phyloP scores from a whole-genome alignment of 2,888 invertebrate species.

The Augiades crinisus region DNA sequence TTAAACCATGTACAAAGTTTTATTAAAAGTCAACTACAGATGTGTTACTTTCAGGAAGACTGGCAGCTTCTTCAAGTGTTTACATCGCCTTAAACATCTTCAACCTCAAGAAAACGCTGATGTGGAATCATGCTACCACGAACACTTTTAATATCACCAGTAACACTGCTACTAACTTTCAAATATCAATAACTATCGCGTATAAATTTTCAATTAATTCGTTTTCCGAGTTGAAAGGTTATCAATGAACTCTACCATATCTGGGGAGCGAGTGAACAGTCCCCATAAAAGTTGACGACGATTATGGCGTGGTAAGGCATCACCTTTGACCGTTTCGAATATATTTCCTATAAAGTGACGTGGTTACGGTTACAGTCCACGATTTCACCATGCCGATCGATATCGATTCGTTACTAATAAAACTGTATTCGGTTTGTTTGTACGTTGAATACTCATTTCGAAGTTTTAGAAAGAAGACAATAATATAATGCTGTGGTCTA shows the following conservation, averaged over 20 bases:
- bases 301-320: conserved; percentile 31
- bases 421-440: background rate
- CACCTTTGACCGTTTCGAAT: conserved; percentile 9
- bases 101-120: background rate
- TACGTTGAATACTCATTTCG: background rate
- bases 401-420: conserved; percentile 12
- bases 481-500: too few relatives aligned
- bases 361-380: conserved; percentile 37
- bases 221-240: conserved; percentile 17
- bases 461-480: too few relatives aligned
- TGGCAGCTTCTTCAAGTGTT: too few relatives aligned
- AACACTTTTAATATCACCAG: background rate
- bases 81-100: too few relatives aligned
- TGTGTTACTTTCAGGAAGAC: too few relatives aligned
- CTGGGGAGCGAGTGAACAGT: conserved; percentile 2
- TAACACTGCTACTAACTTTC: background rate
- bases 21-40: too few relatives aligned
- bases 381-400: conserved; percentile 19
- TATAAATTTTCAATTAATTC: conserved; percentile 17
- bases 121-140: too few relatives aligned
- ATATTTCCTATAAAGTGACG: conserved; percentile 20
- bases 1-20: too few relatives aligned
- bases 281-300: conserved; percentile 19
- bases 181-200: background rate
- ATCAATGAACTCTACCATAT: conserved; percentile 17